phyloP scores from a whole-genome alignment of 2,113 vertebrate species.

The Syrrhaptes paradoxus region DNA sequence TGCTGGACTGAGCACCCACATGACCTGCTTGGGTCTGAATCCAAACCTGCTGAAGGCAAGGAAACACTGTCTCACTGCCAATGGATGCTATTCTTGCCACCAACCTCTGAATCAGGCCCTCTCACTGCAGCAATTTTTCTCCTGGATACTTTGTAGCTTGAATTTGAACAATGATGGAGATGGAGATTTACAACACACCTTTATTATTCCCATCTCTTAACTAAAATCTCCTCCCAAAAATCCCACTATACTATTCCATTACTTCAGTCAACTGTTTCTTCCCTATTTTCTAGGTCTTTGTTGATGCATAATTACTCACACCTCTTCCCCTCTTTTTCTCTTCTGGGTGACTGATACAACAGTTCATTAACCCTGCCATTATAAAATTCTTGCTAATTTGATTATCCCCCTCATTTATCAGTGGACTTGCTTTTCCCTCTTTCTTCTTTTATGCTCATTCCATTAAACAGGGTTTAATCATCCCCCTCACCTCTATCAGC shows the following conservation, averaged over 20 bases:
- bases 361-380: neutral
- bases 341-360: neutral
- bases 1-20: neutral
- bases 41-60: neutral
- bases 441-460: neutral
- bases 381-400: conserved; percentile 11
- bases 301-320: neutral
- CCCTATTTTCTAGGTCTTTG: neutral
- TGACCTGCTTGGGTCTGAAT: neutral
- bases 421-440: neutral
- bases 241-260: neutral
- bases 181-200: neutral
- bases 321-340: neutral
- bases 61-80: neutral
- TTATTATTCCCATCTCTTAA: neutral
- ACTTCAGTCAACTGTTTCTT: neutral
- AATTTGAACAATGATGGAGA: neutral
- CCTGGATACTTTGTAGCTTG: neutral
- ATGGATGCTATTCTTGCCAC: neutral
- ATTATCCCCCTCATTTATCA: neutral
- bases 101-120: neutral
- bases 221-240: neutral
- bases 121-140: neutral
- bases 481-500: neutral
- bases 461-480: neutral